These are phyloP conservation scores for Phyllotreta cruciferae DNA, from an alignment of 2,888 invertebrate species.

Conservation along the genomic window DNA sequence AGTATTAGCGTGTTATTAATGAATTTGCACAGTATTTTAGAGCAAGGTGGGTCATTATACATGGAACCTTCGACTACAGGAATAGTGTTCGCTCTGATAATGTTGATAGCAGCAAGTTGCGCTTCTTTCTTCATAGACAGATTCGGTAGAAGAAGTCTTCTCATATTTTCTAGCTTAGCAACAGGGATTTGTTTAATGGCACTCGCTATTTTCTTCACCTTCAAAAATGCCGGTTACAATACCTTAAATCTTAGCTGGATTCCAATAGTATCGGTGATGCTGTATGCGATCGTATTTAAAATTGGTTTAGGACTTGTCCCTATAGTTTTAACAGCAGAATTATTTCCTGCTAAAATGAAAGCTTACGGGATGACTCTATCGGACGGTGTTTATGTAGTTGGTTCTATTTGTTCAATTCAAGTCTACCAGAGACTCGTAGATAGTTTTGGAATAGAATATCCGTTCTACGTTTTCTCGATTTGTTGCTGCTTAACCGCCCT, in stretches of 20 bases:
- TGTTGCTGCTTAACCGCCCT: slow-evolving; percentile 44
- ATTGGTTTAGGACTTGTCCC: slow-evolving; percentile 57
- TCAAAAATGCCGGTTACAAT: slow-evolving; percentile 51
- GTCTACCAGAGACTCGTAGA: slow-evolving; percentile 50
- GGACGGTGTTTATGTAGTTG: slow-evolving; percentile 54
- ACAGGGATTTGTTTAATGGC: slow-evolving; percentile 53
- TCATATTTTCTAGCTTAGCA: slow-evolving; percentile 52
- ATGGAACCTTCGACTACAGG: slow-evolving; percentile 50
- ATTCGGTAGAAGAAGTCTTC: slow-evolving; percentile 54
- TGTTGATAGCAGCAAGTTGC: slow-evolving; percentile 52
- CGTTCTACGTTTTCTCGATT: slow-evolving; percentile 53
- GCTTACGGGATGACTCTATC: slow-evolving; percentile 57
- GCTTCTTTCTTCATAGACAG: slow-evolving; percentile 55
- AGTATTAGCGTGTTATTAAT: slow-evolving; percentile 57
- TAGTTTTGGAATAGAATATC: slow-evolving; percentile 51
- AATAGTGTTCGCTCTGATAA: slow-evolving; percentile 55
- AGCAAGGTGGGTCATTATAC: slow-evolving; percentile 53
- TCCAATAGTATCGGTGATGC: slow-evolving; percentile 54
- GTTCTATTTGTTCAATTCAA: slow-evolving; percentile 50
- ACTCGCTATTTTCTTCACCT: slow-evolving; percentile 54
- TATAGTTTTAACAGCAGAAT: slow-evolving; percentile 56
- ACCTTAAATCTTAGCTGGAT: slow-evolving; percentile 52
- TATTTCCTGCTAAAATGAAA: slow-evolving; percentile 58
- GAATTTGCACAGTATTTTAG: slow-evolving; percentile 57
- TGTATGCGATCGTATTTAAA: slow-evolving; percentile 55